These are phyloP conservation scores for Metopolophium dirhodum DNA, from an alignment of 1,140 invertebrate species.

Conservation along the genomic window DNA sequence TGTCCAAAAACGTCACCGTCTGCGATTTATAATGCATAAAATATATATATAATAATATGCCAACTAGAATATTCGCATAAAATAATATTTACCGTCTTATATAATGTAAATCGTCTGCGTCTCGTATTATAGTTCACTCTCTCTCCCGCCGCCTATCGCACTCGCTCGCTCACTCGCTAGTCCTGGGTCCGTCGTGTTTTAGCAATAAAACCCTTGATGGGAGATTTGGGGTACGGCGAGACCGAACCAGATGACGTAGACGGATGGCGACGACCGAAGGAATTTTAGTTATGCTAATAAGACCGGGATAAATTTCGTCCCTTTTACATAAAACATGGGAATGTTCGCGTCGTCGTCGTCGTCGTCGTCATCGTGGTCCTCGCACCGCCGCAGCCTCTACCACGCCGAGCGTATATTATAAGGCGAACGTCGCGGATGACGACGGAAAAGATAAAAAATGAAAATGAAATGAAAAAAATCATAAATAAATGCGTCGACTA, in stretches of 20 bases:
- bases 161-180: no score
- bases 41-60: neutral
- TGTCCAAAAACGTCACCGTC: slow-evolving; percentile 4
- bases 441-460: neutral
- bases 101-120: slow-evolving; percentile 44
- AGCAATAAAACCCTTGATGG: neutral
- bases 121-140: no score
- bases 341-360: neutral
- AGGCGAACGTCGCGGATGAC: neutral
- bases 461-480: neutral
- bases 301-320: slow-evolving; percentile 45
- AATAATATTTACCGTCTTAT: slow-evolving; percentile 50
- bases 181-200: neutral
- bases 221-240: neutral
- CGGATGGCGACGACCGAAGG: slow-evolving; percentile 45
- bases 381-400: neutral
- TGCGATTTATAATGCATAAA: slow-evolving; percentile 2
- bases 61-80: slow-evolving; percentile 23
- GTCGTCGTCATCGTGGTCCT: neutral
- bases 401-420: neutral
- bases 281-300: slow-evolving; percentile 57
- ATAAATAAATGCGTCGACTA: neutral
- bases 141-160: no score
- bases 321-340: slow-evolving; percentile 48
- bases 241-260: slow-evolving; percentile 35